Percentiles rank a stretch among this genome's conserved stretches.
phyloP scores from a whole-genome alignment of 2,888 invertebrate species.

The Crematogaster levior region DNA sequence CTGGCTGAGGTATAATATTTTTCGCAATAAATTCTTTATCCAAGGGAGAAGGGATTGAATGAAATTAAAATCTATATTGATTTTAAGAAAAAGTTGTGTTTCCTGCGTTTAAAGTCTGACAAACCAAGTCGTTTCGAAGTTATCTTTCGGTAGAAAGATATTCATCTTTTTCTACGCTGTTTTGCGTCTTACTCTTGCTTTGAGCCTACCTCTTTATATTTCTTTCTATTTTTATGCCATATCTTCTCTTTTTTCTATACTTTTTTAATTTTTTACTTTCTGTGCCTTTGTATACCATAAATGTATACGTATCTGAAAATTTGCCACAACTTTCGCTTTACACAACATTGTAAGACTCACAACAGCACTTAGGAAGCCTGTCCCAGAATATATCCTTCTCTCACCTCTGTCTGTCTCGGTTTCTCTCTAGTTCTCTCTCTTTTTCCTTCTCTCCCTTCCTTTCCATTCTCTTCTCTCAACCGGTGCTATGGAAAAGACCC shows the following conservation, averaged over 20 bases:
- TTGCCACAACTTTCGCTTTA: slow-evolving; percentile 45
- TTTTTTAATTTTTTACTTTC: not conserved
- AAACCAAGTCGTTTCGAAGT: no score
- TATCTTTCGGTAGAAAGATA: no score
- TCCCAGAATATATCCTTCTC: slow-evolving; percentile 50
- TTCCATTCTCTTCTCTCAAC: slow-evolving; percentile 50
- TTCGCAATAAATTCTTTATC: no score
- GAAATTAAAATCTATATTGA: no score
- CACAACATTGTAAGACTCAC: slow-evolving; percentile 50
- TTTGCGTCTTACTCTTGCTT: not conserved
- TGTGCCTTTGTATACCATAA: not conserved
- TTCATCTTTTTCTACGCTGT: no score
- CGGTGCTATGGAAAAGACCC: slow-evolving; percentile 47
- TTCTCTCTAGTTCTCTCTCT: slow-evolving; percentile 26
- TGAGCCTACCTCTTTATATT: not conserved
- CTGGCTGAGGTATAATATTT: no score
- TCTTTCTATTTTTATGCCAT: no score
- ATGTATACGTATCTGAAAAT: slow-evolving; percentile 27
- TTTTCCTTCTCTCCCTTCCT: slow-evolving; percentile 37
- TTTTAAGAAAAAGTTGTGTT: no score
- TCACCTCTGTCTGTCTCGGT: slow-evolving; percentile 13
- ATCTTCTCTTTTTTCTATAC: not conserved
- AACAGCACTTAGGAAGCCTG: slow-evolving; percentile 47
- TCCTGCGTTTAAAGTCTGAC: no score
- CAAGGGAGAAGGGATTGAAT: no score